A percentile compares a stretch with the other conserved stretches of the same genome.
These are phyloP conservation scores for Hippasteria phrygiana DNA, from an alignment of 53 echinoderm and acorn worm genomes.

Conservation along the genomic window DNA sequence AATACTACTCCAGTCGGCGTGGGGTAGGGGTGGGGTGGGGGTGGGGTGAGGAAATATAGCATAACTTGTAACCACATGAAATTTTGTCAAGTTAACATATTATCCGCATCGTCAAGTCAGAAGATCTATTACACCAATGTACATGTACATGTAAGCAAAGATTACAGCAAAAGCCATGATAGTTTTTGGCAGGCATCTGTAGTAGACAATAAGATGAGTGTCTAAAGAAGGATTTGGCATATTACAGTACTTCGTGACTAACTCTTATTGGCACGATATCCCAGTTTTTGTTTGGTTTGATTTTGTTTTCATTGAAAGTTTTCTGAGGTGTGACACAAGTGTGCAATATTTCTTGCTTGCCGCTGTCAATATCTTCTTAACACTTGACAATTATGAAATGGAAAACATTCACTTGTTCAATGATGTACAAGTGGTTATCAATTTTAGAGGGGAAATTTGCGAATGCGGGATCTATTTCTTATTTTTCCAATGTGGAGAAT, in stretches of 20 bases:
- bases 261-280: constrained; percentile 23
- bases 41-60: no score
- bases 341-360: constrained; percentile 36
- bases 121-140: no score
- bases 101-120: not conserved
- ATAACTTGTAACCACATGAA: no score
- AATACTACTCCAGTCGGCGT: no score
- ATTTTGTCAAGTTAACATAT: no score
- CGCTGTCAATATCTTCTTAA: constrained; percentile 28
- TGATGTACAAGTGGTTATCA: not conserved
- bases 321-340: constrained; percentile 7
- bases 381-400: not conserved
- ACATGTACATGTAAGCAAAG: not conserved
- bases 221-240: constrained; percentile 9
- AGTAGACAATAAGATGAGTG: constrained; percentile 27
- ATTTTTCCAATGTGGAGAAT: no score
- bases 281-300: constrained; percentile 3
- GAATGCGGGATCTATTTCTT: no score
- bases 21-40: no score
- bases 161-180: not conserved
- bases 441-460: no score
- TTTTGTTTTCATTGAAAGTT: not conserved
- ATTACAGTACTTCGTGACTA: not conserved
- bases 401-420: not conserved
- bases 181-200: not conserved